Base-by-base conservation (phyloP, 1,140 invertebrate genomes). In the Zophobas morio region DNA sequence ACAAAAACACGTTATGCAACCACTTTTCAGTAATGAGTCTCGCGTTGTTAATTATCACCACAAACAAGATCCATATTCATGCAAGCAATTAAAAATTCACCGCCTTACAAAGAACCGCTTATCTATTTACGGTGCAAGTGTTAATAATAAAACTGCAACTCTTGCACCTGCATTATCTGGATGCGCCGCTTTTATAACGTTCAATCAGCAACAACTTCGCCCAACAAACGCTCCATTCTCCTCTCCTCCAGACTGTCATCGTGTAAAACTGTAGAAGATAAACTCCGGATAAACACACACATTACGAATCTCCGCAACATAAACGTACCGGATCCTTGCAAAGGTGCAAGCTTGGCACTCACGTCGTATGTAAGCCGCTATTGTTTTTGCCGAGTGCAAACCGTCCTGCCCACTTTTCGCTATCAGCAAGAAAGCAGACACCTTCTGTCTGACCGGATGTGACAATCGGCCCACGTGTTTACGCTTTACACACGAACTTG, bases 321-420 rank as follows among this genome's bases (percentile, higher is more conserved):
- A 73, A 73, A 73, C 71, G 71, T 56, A 56, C 6, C 70, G 37
- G 51, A 39, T 73, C 37, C 54, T 56, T 73, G 71, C 20, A 20
- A 73, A 73, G 35, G 36, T 73, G 71, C 71, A 73, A 47, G 56
- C 32, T 73, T 73, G 36, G 71, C 71, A 73, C 49, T 56, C 36
- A 51, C 60, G 40, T 32, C 42, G 42, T 32, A 73, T 56, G 71
- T 56, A 73, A 73, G 49, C 49, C 49, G 49, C 71, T 73, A 77
- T 79, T 79, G 78, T 79, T 79, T 79, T 42, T 73, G 75, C 78
- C 73, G 70, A 77, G 75, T 71, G 70, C 74, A 79, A 76, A 77
- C 71, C 60, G 66, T 57, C 73, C 75, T 76, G 35, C 77, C 77
- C 77, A 78, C 78, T 73, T 75, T 74, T 56, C 51, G 74, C 54